Evolutionary conservation across 2,797 vertebrate genomes (phyloP).

Genomic region (Aeoliscus strigatus): DNA sequence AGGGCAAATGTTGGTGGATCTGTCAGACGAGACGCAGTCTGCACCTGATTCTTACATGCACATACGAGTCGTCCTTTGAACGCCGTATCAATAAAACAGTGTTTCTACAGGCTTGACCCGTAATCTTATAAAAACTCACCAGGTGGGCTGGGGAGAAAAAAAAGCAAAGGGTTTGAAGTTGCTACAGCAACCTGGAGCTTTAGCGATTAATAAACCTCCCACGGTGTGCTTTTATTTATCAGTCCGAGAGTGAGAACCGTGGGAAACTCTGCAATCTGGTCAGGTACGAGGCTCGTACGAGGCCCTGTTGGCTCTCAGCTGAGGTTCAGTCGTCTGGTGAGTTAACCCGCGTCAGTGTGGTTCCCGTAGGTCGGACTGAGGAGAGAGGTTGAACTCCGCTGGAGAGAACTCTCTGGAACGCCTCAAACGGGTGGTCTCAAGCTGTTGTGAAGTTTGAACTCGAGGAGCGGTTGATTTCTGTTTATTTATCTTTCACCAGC

Average conservation of each 20-base stretch:
- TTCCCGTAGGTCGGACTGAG: no score
- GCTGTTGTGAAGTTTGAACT: no score
- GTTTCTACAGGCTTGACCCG: slow-evolving; percentile 43
- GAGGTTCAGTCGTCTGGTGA: background rate
- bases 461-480: no score
- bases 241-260: slow-evolving; percentile 57
- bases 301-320: background rate
- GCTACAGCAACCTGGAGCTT: slow-evolving; percentile 48
- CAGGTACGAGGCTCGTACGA: slow-evolving; percentile 25
- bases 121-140: slow-evolving; percentile 46
- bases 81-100: slow-evolving; percentile 33
- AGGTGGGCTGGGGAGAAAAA: slow-evolving; percentile 57
- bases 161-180: slow-evolving; percentile 48
- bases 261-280: slow-evolving; percentile 55
- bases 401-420: no score
- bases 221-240: slow-evolving; percentile 58
- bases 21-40: slow-evolving; percentile 23
- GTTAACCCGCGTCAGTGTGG: no score
- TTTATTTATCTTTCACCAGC: no score
- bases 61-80: slow-evolving; percentile 25
- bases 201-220: slow-evolving; percentile 71
- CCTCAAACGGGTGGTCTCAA: no score
- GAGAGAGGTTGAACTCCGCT: no score
- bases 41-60: slow-evolving; percentile 15
- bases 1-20: slow-evolving; percentile 39